Base-by-base conservation (phyloP, 2,888 invertebrate species). In the Lobophora halterata region DNA sequence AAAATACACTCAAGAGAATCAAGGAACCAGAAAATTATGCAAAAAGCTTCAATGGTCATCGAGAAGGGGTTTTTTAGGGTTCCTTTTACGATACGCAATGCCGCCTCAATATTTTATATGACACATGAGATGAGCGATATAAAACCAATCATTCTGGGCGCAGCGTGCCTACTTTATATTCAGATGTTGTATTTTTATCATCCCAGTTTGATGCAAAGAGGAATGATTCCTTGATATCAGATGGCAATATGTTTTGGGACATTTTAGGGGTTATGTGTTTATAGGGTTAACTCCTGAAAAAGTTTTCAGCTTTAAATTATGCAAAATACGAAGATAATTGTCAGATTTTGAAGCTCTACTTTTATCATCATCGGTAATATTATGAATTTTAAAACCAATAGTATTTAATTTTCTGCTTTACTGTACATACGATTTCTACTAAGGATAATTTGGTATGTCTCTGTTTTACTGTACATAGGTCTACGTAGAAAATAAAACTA, bases 11-110 rank as follows among this genome's bases (percentile, higher is more conserved):
- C 46, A 45, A 33, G 45, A 41, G 85, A 83, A 80, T 83, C 83
- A 82, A 79, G 69, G 59, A 63, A 50, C 62, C 65, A 61, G 65
- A 71, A 80, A 79, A 81, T 74, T 80, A 85, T 82, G 79, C 74
- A 78, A 73, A 77, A 66, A 78, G 72, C 69, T 60, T 69, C 55
- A 63, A 60, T 78, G 80, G 81, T 77, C 79, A 74, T 49, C 50
- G 38, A 42, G 37, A 44, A 59, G 63, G 57, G 49, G 52, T 52
- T 52, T 55, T 49, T 54, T 53, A 51, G 51, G 49, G 52, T 34
- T 26, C 29, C 17, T 53, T 53, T 53, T 79, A 78, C 58, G 73
- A 65, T 54, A 55, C 44, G 49, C 40, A 53, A 34, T 38, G 56
- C 51, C 52, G 50, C 60, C 58, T 62, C 64, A 58, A 64, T 62